phyloP scores from a whole-genome alignment of 2,113 vertebrate species.

The Ciconia stormi region DNA sequence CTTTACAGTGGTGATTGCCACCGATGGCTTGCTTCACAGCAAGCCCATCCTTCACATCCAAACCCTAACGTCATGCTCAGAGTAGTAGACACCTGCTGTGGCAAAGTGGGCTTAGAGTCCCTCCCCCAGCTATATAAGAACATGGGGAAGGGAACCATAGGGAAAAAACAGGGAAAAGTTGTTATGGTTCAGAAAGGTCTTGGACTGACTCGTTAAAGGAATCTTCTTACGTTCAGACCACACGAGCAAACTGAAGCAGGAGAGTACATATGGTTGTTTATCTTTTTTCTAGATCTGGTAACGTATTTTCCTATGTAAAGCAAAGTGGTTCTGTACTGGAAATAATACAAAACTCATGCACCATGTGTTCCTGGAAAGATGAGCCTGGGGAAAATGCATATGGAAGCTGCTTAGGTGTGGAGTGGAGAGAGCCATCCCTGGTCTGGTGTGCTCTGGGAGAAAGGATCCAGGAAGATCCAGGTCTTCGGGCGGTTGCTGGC shows the following conservation, averaged over 20 bases:
- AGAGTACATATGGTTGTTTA: background rate
- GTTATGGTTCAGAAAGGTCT: background rate
- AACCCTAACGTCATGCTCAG: background rate
- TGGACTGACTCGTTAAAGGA: background rate
- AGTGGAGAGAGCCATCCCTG: background rate
- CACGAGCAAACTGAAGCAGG: background rate
- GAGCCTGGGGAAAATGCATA: background rate
- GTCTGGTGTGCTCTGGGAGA: background rate
- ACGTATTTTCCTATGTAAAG: background rate
- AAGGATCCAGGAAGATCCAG: background rate
- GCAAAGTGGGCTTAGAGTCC: background rate
- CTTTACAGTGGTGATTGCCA: background rate
- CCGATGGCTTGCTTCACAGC: background rate
- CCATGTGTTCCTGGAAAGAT: background rate
- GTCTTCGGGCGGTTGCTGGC: background rate
- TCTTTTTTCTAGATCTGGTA: background rate
- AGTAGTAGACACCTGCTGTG: background rate
- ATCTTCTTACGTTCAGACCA: background rate
- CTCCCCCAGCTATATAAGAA: background rate
- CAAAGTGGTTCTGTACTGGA: background rate
- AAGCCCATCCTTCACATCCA: background rate
- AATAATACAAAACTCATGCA: background rate
- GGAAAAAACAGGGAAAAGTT: background rate
- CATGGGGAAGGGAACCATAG: background rate
- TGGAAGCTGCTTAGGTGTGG: background rate